A percentile compares a stretch with the other conserved stretches of the same genome.
These are phyloP conservation scores for Slavum lentiscoides DNA, from an alignment of 2,888 invertebrate genomes.

Conservation along the genomic window DNA sequence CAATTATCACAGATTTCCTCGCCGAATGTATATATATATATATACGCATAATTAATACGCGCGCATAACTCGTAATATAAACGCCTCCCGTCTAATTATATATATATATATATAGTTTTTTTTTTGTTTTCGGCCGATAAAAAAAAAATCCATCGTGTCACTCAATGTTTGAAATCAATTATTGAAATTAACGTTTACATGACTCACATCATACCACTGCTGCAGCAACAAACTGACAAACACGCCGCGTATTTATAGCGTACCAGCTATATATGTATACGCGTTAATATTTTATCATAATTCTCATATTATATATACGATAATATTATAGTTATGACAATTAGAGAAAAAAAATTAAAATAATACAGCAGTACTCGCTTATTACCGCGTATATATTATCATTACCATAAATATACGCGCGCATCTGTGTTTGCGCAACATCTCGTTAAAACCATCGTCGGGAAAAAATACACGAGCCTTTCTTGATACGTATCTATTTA, in stretches of 20 bases:
- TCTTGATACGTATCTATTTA: background rate
- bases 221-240: no score
- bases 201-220: background rate
- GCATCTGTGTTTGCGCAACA: slow-evolving; percentile 12
- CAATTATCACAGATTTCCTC: no score
- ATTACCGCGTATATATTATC: no score
- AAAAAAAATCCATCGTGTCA: background rate
- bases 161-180: background rate
- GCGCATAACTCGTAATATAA: background rate
- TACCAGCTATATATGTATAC: background rate
- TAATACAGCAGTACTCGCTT: background rate
- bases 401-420: no score
- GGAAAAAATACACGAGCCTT: background rate
- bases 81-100: background rate
- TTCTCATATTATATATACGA: background rate
- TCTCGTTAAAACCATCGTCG: background rate
- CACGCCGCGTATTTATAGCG: background rate
- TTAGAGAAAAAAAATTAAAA: background rate
- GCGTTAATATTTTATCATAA: no score
- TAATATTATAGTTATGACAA: background rate
- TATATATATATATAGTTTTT: background rate
- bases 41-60: background rate
- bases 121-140: background rate
- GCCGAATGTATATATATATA: no score
- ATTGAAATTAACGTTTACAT: background rate